Base-by-base conservation (phyloP, 1,140 invertebrate genomes). In the Diploscapter pachys region DNA sequence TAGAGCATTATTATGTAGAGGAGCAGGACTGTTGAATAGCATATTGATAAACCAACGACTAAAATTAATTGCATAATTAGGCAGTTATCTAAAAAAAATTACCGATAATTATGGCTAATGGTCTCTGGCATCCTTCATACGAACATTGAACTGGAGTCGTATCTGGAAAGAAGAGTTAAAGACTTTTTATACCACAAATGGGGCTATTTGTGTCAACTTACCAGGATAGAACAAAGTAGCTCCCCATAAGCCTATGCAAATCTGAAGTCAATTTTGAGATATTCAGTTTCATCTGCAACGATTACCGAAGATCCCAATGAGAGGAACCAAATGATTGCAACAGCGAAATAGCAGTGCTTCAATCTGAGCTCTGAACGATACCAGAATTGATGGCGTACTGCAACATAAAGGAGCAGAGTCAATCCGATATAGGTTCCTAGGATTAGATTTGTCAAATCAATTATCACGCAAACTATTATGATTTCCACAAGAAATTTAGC, bases 361-460 rank as follows among this genome's bases (percentile, higher is more conserved):
- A 82, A 75, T 56, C 74, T 80, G 9, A 81, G 74, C 48, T 71
- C 71, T 11, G 63, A 63, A 13, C 67, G 72, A 59, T 81, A 81
- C 62, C 66, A 77, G n/a, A 81, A 74, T 52, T 79, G 80, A 75
- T 77, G 72, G 2, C 61, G 69, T 68, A 81, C 78, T 52, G 80
- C 80, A 5, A 59, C 61, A 64, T 81, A 81, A 0, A 81, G 57
- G 31, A 81, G 70, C 6, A 63, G 63, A n/a, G 80, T 80, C n/a
- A 77, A 63, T 8, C 56, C 74, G 48, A 81, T 63, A 54, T 81
- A 80, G 2, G 77, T 80, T 11, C 77, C 81, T 53, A 78, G 50
- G 51, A 57, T 31, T 31, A 1, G 31, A 31, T 31, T 31, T 31
- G 31, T 31, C 31, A 31, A 31, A 31, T 31, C 31, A 31, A 31